Conservation (phyloP, 2,888 invertebrate species). For the Standfussiana lucernea region DNA sequence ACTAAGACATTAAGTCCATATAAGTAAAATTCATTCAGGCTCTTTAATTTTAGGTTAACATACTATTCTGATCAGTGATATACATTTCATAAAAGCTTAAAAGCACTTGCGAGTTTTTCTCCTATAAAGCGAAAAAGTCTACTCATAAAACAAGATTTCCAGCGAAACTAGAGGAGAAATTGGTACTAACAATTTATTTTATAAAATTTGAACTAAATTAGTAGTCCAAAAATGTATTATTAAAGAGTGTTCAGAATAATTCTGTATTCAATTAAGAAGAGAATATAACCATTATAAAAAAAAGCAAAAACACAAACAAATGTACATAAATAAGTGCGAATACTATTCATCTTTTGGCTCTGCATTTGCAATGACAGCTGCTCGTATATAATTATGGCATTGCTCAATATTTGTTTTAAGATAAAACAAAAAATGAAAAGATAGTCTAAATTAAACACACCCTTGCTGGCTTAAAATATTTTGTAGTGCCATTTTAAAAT, state of each 20-base stretch:
- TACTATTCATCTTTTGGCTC: neutral
- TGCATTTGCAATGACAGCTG: slow-evolving; percentile 18
- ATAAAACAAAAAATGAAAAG: neutral
- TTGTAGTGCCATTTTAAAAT: neutral
- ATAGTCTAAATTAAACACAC: neutral
- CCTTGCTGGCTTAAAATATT: neutral
- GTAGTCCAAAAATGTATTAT: neutral
- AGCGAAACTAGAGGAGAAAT: neutral
- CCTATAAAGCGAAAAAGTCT: slow-evolving; percentile 6
- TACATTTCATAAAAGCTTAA: neutral
- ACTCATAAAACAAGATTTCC: neutral
- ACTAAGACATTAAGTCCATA: neutral
- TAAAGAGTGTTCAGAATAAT: neutral
- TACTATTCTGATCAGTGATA: neutral
- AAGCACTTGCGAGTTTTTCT: slow-evolving; percentile 17
- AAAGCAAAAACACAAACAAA: neutral
- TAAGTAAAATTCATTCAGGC: neutral
- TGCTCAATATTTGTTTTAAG: neutral
- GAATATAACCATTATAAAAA: neutral
- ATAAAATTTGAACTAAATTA: too few relatives aligned
- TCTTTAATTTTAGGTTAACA: slow-evolving; percentile 19
- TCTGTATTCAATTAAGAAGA: neutral
- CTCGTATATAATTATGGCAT: neutral
- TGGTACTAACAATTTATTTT: neutral
- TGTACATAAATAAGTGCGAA: slow-evolving; percentile 12